phyloP scores from a whole-genome alignment of 2,797 vertebrate species.

The Kryptolebias ocellatus region DNA sequence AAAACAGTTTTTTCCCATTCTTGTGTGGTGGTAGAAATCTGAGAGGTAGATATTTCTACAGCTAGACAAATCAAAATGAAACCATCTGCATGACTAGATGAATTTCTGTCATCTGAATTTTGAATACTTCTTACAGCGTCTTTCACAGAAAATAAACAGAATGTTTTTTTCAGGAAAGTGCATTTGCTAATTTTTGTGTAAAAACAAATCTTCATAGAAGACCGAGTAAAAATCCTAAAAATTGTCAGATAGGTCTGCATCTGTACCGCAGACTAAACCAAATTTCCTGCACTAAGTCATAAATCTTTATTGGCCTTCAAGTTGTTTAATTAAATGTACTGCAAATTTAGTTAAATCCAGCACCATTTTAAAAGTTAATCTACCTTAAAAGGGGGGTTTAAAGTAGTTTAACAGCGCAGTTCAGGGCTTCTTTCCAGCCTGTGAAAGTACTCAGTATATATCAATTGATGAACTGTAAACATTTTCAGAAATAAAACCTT shows the following conservation, averaged over 20 bases:
- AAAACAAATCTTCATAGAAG: conserved; percentile 21
- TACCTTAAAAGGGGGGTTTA: conserved; percentile 48
- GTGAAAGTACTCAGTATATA: conserved; percentile 55
- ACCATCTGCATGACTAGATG: conserved; percentile 29
- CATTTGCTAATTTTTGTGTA: conserved; percentile 14
- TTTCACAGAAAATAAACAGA: conserved; percentile 15
- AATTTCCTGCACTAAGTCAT: conserved; percentile 26
- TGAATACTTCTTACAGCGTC: conserved; percentile 23
- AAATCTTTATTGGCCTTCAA: conserved; percentile 20
- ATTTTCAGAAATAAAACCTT: conserved; percentile 64
- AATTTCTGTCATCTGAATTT: conserved; percentile 29
- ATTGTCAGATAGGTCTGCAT: conserved; percentile 23
- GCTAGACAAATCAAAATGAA: conserved; percentile 21
- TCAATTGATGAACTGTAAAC: conserved; percentile 71
- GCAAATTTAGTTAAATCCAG: conserved; percentile 24
- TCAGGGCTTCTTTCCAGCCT: conserved; percentile 35
- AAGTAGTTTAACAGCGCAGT: conserved; percentile 36
- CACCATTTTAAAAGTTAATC: conserved; percentile 48
- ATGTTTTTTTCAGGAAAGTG: conserved; percentile 7
- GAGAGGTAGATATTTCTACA: conserved; percentile 28
- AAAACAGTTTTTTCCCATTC: conserved; percentile 11
- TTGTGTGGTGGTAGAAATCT: conserved; percentile 23
- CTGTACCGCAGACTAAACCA: conserved; percentile 32
- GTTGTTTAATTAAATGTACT: conserved; percentile 36
- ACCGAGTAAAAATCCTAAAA: conserved; percentile 10